Base-by-base conservation (phyloP, 2,797 vertebrate genomes). In the Tachyglossus aculeatus region DNA sequence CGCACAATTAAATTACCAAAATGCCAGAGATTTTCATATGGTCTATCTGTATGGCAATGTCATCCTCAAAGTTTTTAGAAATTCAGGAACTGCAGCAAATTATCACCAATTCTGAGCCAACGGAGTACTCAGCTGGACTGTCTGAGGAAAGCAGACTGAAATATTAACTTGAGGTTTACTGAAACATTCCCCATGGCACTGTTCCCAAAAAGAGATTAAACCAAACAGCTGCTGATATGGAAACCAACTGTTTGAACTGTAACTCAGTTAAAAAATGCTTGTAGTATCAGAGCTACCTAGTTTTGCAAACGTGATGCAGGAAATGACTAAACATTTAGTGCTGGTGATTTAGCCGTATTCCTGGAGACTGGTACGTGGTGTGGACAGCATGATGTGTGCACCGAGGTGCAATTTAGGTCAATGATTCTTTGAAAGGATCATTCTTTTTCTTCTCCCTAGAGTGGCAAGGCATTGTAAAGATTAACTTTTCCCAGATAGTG, bases 251-350 rank as follows among this genome's bases (percentile, higher is more conserved):
- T 65, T 50, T 80, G 86, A 89, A 81, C 83, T 31, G 44, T 85
- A 67, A 65, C 55, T 85, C 76, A 63, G 81, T 89, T 72, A 73
- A 87, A 81, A n/a, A 77, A 79, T 60, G 88, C 67, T 74, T 69
- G 85, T 69, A 41, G 80, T 34, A 51, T n/a, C 38, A 15, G 51
- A 73, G 81, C 59, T 80, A 67, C 66, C 62, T 66, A 34, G 78
- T 59, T 76, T 85, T 77, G 77, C 76, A 76, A 86, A 88, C 75
- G 74, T 88, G 89, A 74, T 74, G 84, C 90, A 90, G 91, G 90
- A 91, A 91, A 83, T 90, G 89, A 91, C 89, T 90, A 86, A 90
- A 80, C 86, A 41, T 69, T 82, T 87, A 88, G 78, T 71, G 90
- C 86, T 89, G 66, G 80, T 87, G 86, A 79, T 84, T 82, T 64